These are phyloP conservation scores for Peromyscus eremicus DNA, from an alignment of 2,797 vertebrate genomes.

Conservation along the genomic window DNA sequence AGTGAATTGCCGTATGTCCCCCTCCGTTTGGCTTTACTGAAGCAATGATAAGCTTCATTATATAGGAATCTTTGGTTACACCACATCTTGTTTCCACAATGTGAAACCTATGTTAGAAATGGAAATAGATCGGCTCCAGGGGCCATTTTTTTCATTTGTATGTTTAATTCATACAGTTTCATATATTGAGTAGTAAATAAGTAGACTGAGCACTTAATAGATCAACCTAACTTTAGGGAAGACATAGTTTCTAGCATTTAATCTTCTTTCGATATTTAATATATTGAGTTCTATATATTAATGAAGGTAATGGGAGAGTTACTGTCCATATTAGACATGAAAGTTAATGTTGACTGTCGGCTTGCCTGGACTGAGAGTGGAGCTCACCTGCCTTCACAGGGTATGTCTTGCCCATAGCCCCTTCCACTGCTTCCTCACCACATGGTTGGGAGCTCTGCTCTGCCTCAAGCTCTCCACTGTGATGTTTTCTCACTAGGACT, in stretches of 20 bases:
- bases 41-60: neutral
- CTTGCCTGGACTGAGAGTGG: neutral
- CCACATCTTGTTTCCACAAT: neutral
- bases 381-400: neutral
- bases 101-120: slow-evolving; percentile 29
- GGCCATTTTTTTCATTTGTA: neutral
- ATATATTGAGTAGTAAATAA: neutral
- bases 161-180: neutral
- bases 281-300: neutral
- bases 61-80: neutral
- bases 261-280: slow-evolving; percentile 15
- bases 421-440: no score
- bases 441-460: neutral
- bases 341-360: neutral
- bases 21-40: neutral
- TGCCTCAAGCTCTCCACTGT: neutral
- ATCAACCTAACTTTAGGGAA: slow-evolving; percentile 19
- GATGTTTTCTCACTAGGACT: neutral
- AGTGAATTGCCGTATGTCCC: neutral
- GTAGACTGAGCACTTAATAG: neutral
- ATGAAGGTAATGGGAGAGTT: neutral
- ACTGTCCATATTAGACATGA: neutral
- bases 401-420: neutral
- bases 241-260: neutral
- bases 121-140: neutral